Conservation (phyloP, 2,797 vertebrate species). For the Siniperca obscura region DNA sequence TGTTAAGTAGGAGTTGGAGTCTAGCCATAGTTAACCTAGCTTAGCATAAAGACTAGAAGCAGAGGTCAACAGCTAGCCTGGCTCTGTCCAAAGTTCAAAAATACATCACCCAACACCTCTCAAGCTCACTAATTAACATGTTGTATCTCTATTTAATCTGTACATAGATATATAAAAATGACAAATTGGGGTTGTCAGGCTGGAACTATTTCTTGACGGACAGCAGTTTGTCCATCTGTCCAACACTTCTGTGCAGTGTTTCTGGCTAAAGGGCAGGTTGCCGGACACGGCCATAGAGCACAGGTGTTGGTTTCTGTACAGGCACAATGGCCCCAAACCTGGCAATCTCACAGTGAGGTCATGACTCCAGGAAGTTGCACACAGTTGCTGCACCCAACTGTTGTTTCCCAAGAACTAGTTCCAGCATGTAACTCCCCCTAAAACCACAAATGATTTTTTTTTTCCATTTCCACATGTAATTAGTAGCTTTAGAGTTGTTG, state of each 20-base stretch:
- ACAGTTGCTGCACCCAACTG: too few relatives aligned
- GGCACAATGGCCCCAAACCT: background rate
- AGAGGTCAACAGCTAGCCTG: background rate
- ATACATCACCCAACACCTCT: background rate
- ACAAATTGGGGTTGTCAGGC: background rate
- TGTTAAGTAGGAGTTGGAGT: background rate
- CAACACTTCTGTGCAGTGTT: too few relatives aligned
- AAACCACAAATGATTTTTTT: too few relatives aligned
- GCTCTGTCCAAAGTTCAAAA: background rate
- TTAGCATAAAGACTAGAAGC: background rate
- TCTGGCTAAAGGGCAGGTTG: too few relatives aligned
- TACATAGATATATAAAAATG: background rate
- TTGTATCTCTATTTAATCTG: background rate
- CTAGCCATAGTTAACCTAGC: too few relatives aligned
- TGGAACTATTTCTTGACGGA: background rate
- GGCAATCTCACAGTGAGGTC: background rate
- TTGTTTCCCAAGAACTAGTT: too few relatives aligned
- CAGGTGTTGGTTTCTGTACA: background rate
- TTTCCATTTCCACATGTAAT: too few relatives aligned
- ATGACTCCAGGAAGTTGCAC: too few relatives aligned
- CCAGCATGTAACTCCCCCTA: too few relatives aligned
- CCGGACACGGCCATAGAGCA: background rate
- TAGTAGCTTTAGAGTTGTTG: background rate
- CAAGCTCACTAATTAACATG: background rate
- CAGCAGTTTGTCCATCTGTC: too few relatives aligned